A percentile compares a stretch with the other conserved stretches of the same genome.
phyloP scores from a whole-genome alignment of 2,888 invertebrate genomes.

The Nomada lathburiana region DNA sequence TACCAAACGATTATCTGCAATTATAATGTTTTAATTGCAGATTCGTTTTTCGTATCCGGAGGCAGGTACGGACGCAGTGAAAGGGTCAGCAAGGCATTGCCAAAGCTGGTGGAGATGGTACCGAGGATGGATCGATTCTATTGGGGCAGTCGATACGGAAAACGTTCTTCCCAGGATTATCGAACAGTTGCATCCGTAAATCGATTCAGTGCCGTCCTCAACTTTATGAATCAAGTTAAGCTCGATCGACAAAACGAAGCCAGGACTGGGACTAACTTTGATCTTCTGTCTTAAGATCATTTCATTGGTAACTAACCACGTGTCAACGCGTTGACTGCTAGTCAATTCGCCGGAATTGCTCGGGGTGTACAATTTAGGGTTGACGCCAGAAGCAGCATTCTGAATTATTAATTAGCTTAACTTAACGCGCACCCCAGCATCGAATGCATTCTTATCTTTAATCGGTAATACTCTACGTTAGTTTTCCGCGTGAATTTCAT shows the following conservation, averaged over 20 bases:
- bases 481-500: background rate
- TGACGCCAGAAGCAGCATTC: background rate
- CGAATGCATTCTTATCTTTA: background rate
- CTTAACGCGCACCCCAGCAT: constrained; percentile 1
- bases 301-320: background rate
- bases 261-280: constrained; percentile 32
- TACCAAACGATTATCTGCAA: background rate
- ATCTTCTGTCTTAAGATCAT: constrained; percentile 44
- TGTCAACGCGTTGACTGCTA: background rate
- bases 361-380: background rate
- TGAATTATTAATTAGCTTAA: background rate
- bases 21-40: constrained; percentile 30
- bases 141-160: constrained; percentile 82
- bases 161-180: constrained; percentile 69
- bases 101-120: constrained; percentile 67
- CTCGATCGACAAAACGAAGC: constrained; percentile 24
- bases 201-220: constrained; percentile 66
- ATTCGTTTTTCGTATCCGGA: constrained; percentile 47
- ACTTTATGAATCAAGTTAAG: constrained; percentile 67
- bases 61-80: constrained; percentile 77
- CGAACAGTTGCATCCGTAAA: constrained; percentile 42
- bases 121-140: constrained; percentile 80
- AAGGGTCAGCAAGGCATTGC: constrained; percentile 37
- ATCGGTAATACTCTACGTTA: no score
- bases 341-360: background rate